Base-by-base conservation (phyloP, 2,113 vertebrate species). In the Vidua chalybeata region DNA sequence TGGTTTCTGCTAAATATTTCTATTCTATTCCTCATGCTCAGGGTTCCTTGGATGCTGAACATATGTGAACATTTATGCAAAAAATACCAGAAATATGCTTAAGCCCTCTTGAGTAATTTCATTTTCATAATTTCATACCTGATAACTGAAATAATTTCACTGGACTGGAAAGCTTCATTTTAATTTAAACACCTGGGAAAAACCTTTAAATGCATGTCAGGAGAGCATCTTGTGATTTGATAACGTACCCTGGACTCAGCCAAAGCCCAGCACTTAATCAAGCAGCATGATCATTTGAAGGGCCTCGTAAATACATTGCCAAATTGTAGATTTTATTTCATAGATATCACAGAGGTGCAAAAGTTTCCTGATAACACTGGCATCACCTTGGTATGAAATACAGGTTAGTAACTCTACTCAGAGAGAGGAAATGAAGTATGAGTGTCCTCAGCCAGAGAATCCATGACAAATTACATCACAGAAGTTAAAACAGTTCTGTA, bases 1-100 rank as follows among this genome's bases (percentile, higher is more conserved):
- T 62, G 17, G 26, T 54, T 95, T 90, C 69, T 89, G 54, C 77
- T 84, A 78, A 90, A 69, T 75, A 94, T 67, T 92, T 90, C 46
- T 45, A 37, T 83, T 93, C 30, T 74, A 33, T 80, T 93, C 41
- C n/a, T 66, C 45, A n/a, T 30, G 20, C 31, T 88, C 35, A 72
- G 22, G 6, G 12, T 52, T 84, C 52, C 58, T 68, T 68, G 39
- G 41, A 31, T 93, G 26, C 22, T 84, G 68, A 43, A 78, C 13
- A 35, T 64, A 39, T 28, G 10, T 61, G 58, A 82, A 75, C 14
- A 82, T 81, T 86, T 75, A 56, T 81, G 55, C 48, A 86, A 10
- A 79, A 92, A 93, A 67, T 62, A 72, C 16, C 10, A 13, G 87
- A 90, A 95, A 92, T 35, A 89, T 48, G 27, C 31, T 43, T n/a